Conservation (phyloP, 2,888 invertebrate genomes). For the Podotricha telesiphe region DNA sequence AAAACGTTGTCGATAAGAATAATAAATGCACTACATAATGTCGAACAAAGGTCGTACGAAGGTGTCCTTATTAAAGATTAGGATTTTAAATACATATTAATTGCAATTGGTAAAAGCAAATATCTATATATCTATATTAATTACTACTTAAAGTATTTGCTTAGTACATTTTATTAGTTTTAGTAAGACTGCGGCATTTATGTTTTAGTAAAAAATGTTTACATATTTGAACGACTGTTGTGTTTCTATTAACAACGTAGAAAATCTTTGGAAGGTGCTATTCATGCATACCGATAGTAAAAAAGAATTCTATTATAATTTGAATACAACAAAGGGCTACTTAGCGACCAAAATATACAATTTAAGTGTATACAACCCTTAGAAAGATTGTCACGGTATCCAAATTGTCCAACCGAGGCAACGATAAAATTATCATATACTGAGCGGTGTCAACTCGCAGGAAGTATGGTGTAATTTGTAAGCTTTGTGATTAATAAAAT, state of each 20-base stretch:
- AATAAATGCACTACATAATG: slow-evolving; percentile 60
- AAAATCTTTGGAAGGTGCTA: slow-evolving; percentile 35
- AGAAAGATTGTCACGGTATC: slow-evolving; percentile 70
- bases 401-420: slow-evolving; percentile 73
- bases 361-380: slow-evolving; percentile 55
- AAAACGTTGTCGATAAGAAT: slow-evolving; percentile 68
- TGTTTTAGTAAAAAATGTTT: slow-evolving; percentile 26
- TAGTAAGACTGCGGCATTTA: background rate
- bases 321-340: slow-evolving; percentile 41
- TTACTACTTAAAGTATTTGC: background rate
- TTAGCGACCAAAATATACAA: slow-evolving; percentile 41
- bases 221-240: slow-evolving; percentile 37
- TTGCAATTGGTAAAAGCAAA: background rate
- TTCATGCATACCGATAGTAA: slow-evolving; percentile 35
- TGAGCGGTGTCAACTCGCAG: slow-evolving; percentile 78
- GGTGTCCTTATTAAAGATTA: slow-evolving; percentile 61
- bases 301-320: slow-evolving; percentile 38
- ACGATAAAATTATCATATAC: slow-evolving; percentile 82
- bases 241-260: slow-evolving; percentile 32
- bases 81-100: slow-evolving; percentile 33
- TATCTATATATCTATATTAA: background rate
- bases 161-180: background rate
- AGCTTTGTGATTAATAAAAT: slow-evolving; percentile 84
- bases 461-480: slow-evolving; percentile 82
- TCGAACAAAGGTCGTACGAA: slow-evolving; percentile 62